Conservation (phyloP, 1,140 invertebrate species). For the Eriocheir sinensis region DNA sequence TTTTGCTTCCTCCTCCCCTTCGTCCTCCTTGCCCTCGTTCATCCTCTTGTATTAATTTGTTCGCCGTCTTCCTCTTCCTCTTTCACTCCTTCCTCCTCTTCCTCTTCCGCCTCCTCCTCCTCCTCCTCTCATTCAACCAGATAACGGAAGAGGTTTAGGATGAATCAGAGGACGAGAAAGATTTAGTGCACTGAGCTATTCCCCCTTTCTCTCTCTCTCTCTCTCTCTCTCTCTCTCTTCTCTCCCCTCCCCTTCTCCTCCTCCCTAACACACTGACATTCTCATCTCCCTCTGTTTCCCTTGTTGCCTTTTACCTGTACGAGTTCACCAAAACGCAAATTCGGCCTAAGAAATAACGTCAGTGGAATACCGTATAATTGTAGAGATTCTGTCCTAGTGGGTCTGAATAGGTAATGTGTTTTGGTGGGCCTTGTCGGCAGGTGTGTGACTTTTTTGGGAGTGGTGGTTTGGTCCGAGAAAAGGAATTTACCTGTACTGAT, state of each 20-base stretch:
- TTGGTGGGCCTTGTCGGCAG: no score
- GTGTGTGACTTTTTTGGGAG: no score
- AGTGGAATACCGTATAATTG: no score
- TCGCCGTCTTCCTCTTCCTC: background rate
- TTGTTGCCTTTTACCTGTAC: background rate
- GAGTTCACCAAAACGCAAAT: background rate
- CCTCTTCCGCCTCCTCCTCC: no score
- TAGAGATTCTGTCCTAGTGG: no score
- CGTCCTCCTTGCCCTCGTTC: background rate
- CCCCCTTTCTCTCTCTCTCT: conserved; percentile 32
- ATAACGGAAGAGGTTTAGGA: background rate
- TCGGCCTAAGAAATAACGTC: no score
- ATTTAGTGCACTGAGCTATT: background rate
- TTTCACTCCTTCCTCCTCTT: background rate
- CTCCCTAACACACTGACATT: background rate
- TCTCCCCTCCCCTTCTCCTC: conserved; percentile 12
- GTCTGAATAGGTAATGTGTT: no score
- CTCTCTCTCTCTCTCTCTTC: conserved; percentile 46
- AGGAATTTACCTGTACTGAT: background rate
- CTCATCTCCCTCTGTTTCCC: background rate
- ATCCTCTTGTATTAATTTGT: background rate
- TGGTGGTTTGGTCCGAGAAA: background rate
- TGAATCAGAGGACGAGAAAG: background rate
- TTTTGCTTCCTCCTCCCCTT: background rate
- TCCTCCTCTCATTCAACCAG: background rate